phyloP scores from a whole-genome alignment of 2,888 invertebrate genomes.

The Unio delphinus region DNA sequence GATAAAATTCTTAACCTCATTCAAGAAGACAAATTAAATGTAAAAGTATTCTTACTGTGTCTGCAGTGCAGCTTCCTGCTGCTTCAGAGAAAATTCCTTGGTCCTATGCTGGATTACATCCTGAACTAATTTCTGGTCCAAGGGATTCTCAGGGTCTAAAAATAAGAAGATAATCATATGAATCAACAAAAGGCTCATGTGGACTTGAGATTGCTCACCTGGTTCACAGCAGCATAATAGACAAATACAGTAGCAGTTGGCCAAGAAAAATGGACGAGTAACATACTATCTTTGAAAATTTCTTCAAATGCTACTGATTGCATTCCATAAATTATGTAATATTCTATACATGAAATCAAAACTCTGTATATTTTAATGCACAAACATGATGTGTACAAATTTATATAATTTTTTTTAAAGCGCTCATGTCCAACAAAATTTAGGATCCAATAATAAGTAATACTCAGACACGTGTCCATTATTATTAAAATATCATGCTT shows the following conservation, averaged over 20 bases:
- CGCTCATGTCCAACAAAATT: too few relatives aligned
- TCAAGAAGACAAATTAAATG: too few relatives aligned
- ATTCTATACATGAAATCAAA: constrained; percentile 4
- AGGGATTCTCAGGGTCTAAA: too few relatives aligned
- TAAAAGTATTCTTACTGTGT: constrained; percentile 37
- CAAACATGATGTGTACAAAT: background rate
- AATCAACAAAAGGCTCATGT: too few relatives aligned
- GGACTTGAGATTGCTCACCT: too few relatives aligned
- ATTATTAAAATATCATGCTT: too few relatives aligned
- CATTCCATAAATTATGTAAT: background rate
- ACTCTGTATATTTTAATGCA: background rate
- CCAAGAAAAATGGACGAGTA: background rate
- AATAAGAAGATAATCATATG: too few relatives aligned
- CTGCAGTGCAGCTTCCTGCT: constrained; percentile 49
- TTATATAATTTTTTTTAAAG: too few relatives aligned
- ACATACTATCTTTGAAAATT: background rate
- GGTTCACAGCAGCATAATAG: too few relatives aligned
- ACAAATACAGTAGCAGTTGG: background rate
- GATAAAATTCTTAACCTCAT: background rate
- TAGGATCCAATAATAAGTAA: too few relatives aligned
- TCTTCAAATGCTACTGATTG: background rate
- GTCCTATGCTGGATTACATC: constrained; percentile 49
- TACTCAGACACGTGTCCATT: too few relatives aligned
- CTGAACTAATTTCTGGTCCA: constrained; percentile 31
- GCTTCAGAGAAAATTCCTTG: constrained; percentile 50